Base-by-base conservation (phyloP, 2,797 vertebrate genomes). In the Danio tinwini region DNA sequence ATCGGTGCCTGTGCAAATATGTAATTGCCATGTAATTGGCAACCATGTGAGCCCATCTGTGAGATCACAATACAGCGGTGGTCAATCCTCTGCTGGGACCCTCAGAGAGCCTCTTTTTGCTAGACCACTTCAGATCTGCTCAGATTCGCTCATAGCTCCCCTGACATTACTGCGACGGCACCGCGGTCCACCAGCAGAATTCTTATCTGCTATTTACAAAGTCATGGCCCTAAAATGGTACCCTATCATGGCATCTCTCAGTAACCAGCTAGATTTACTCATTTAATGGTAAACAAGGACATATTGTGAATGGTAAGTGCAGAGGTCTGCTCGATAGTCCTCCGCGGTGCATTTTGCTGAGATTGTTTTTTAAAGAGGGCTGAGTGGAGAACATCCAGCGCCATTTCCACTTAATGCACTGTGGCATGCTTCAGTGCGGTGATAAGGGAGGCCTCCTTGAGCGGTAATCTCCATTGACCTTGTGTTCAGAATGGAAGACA, bases 401-500 rank as follows among this genome's bases (percentile, higher is more conserved):
- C 72, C 58, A 17, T 74, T 69, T 70, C 58, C 76, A 80, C 81
- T 80, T 80, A 83, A 75, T 79, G 71, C 65, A 39, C 56, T 59
- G 62, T 44, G 75, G 61, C 64, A 53, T 69, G 74, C 63, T 69
- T 81, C 40, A 59, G 61, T 69, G 55, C 63, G 56, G 74, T 84
- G 82, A 84, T 78, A 62, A 83, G 63, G 64, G 73, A 85, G 74
- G 45, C 81, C 78, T 77, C 58, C 77, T 82, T 69, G 73, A 80
- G 63, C 73, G 63, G 69, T 74, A 81, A 81, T 81, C 81, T 85
- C 74, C 44, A 78, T 78, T 85, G 71, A 85, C 84, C 84, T 85
- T 81, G 78, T 75, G 82, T 74, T 81, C 63, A 16, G 58, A 74
- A 63, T 68, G 64, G 69, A 81, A 85, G 81, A 85, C 81, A 42